These are phyloP conservation scores for Scolopax rusticola DNA, from an alignment of 2,797 vertebrate genomes.

Conservation along the genomic window DNA sequence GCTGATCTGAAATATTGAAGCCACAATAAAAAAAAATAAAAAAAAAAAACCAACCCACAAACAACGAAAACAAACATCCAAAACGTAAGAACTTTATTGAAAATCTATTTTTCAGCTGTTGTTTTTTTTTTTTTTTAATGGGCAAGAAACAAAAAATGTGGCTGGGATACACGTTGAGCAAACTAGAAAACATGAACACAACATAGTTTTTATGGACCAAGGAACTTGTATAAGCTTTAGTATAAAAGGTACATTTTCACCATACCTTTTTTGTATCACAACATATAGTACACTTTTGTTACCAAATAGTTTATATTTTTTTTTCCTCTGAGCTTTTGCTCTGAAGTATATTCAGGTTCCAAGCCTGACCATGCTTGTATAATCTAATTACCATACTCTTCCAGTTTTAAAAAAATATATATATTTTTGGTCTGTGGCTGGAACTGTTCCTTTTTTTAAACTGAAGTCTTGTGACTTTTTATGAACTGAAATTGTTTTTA, in stretches of 20 bases:
- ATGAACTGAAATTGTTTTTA: slow-evolving; percentile 82
- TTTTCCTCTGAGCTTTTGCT: slow-evolving; percentile 89
- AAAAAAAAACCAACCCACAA: slow-evolving; percentile 44
- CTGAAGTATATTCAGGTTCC: slow-evolving; percentile 86
- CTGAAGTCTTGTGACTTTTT: slow-evolving; percentile 87
- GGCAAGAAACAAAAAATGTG: slow-evolving; percentile 88
- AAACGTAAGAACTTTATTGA: slow-evolving; percentile 77
- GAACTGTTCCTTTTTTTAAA: slow-evolving; percentile 83
- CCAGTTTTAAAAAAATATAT: slow-evolving; percentile 79
- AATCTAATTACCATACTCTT: slow-evolving; percentile 86
- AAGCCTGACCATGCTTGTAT: slow-evolving; percentile 85
- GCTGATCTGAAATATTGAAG: slow-evolving; percentile 82
- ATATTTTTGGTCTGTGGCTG: slow-evolving; percentile 86
- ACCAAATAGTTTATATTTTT: slow-evolving; percentile 97
- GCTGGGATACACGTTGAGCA: slow-evolving; percentile 82
- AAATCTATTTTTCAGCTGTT: slow-evolving; percentile 82
- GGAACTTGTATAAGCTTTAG: slow-evolving; percentile 99
- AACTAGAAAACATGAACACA: slow-evolving; percentile 89
- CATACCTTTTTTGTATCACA: slow-evolving; percentile 98
- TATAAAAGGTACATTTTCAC: slow-evolving; percentile 99
- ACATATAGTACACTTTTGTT: slow-evolving; percentile 98
- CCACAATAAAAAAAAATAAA: slow-evolving; percentile 86
- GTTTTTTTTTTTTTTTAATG: slow-evolving; percentile 76
- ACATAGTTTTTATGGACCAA: slow-evolving; percentile 99
- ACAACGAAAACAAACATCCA: slow-evolving; percentile 15